phyloP scores from a whole-genome alignment of 2,797 vertebrate genomes.

The Vipera ursinii region DNA sequence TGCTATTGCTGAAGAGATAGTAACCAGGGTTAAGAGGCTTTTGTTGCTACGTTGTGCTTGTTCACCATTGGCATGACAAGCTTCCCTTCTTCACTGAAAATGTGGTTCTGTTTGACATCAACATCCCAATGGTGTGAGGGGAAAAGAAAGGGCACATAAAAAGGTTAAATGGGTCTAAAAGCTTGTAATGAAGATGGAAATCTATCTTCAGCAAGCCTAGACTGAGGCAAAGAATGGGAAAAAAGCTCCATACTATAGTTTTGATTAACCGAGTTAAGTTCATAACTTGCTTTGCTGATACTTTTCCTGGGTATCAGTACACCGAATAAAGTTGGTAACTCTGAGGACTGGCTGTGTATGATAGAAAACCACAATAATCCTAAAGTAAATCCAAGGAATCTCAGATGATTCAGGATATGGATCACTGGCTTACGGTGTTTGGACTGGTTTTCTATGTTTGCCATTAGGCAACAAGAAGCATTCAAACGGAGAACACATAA shows the following conservation, averaged over 20 bases:
- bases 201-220: not conserved
- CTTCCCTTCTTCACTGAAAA: not conserved
- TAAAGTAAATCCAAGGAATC: not conserved
- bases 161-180: not conserved
- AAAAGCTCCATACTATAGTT: not conserved
- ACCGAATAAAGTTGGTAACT: not conserved
- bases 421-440: not conserved
- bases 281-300: not conserved
- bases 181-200: not conserved
- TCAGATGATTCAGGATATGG: not conserved
- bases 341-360: not conserved
- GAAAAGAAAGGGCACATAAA: too few relatives aligned
- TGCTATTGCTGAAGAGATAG: conserved; percentile 3
- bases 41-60: not conserved
- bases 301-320: not conserved
- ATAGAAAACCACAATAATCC: not conserved
- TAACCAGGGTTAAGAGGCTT: not conserved
- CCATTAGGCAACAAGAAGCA: not conserved
- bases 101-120: not conserved
- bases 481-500: not conserved
- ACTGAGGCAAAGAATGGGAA: not conserved
- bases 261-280: not conserved
- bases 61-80: not conserved
- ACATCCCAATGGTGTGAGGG: not conserved
- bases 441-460: not conserved